phyloP scores from a whole-genome alignment of 1,140 invertebrate species.

The Kradibia gibbosae region DNA sequence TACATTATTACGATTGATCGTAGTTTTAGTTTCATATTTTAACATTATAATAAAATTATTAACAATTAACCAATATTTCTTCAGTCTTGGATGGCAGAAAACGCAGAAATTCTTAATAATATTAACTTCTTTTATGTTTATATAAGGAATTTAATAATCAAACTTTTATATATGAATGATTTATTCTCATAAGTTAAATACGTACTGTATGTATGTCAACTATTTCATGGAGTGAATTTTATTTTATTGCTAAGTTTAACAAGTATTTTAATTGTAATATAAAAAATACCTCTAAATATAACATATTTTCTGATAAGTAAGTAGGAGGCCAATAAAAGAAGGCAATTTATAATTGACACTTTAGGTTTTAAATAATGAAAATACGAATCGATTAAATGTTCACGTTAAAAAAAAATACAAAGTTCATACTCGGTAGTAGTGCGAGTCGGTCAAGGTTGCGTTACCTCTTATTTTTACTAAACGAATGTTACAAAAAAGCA shows the following conservation, averaged over 20 bases:
- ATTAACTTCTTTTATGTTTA: no score
- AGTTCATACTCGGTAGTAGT: constrained; percentile 23
- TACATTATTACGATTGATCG: no score
- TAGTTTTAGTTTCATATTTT: no score
- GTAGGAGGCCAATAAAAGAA: not conserved
- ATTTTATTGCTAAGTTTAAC: no score
- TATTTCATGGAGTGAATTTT: not conserved
- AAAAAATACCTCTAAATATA: not conserved
- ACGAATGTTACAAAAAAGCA: constrained; percentile 26
- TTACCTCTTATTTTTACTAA: constrained; percentile 35
- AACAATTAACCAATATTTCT: no score
- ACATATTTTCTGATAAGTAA: not conserved
- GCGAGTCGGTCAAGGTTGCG: constrained; percentile 38
- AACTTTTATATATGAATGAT: not conserved
- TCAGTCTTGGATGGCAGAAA: no score
- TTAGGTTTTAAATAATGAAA: not conserved
- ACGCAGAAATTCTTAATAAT: no score
- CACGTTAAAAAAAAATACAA: constrained; percentile 20
- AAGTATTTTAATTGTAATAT: not conserved
- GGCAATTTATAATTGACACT: not conserved
- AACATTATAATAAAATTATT: no score
- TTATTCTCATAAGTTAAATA: not conserved
- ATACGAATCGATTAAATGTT: not conserved
- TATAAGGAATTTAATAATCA: not conserved
- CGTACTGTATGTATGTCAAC: not conserved